phyloP scores from a whole-genome alignment of 2,797 vertebrate species.

The Pterois miles region DNA sequence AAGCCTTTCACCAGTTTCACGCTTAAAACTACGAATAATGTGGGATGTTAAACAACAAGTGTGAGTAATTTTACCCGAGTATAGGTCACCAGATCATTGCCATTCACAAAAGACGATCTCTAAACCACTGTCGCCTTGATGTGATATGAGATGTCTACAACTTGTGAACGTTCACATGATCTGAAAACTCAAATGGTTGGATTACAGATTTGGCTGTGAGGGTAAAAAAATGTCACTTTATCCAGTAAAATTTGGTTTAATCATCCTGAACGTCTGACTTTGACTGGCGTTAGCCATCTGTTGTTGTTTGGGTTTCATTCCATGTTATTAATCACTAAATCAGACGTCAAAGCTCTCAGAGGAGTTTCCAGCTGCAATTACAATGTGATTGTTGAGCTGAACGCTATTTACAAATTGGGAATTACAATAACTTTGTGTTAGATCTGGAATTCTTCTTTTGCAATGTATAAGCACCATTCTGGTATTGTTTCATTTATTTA shows the following conservation, averaged over 20 bases:
- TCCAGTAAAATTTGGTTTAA: neutral
- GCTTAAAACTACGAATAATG: neutral
- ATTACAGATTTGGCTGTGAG: neutral
- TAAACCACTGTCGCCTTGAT: neutral
- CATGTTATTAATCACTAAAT: neutral
- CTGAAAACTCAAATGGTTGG: neutral
- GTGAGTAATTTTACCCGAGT: neutral
- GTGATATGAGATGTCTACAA: neutral
- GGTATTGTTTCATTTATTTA: neutral
- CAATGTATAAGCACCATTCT: neutral
- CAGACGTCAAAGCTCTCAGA: neutral
- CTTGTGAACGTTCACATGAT: neutral
- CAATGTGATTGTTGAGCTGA: neutral
- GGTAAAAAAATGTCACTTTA: neutral
- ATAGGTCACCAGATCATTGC: neutral
- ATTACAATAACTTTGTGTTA: neutral
- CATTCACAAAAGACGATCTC: neutral
- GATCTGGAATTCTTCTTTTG: neutral
- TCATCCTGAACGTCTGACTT: neutral
- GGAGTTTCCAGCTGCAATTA: neutral
- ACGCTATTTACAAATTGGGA: neutral
- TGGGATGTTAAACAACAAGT: neutral
- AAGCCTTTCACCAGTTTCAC: neutral
- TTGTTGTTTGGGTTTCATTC: neutral
- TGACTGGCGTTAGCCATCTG: neutral